These are phyloP conservation scores for Cervus canadensis DNA, from an alignment of 2,113 vertebrate genomes.

Conservation along the genomic window DNA sequence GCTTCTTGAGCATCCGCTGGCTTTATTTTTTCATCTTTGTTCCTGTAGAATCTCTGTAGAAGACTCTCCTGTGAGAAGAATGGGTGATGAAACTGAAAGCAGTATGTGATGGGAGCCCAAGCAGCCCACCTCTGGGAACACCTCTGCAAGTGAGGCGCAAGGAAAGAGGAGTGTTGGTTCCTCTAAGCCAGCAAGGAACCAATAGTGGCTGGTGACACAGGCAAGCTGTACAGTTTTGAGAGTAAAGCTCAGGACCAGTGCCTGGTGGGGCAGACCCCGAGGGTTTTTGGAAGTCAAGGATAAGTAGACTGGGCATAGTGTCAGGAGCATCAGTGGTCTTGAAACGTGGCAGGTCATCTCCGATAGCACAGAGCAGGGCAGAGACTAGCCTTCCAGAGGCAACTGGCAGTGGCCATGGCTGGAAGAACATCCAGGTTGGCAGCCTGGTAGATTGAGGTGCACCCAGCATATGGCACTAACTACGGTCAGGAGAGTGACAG, in stretches of 20 bases:
- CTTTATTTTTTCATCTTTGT: background rate
- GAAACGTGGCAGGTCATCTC: background rate
- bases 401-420: background rate
- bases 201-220: background rate
- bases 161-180: background rate
- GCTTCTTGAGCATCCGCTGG: background rate
- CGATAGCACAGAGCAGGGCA: background rate
- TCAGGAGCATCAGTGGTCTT: background rate
- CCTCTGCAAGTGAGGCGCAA: background rate
- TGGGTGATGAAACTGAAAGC: background rate
- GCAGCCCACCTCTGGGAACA: background rate
- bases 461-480: background rate
- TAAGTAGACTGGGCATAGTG: background rate
- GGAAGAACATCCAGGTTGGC: background rate
- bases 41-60: background rate
- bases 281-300: background rate
- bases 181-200: background rate
- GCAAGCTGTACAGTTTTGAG: accelerated
- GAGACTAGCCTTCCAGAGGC: background rate
- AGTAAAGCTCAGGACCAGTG: background rate
- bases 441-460: background rate
- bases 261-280: background rate
- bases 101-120: too few species aligned
- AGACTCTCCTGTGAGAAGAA: background rate
- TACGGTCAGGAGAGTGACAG: background rate